These are phyloP conservation scores for Rattus rattus DNA, from an alignment of 2,113 vertebrate species.

Conservation along the genomic window DNA sequence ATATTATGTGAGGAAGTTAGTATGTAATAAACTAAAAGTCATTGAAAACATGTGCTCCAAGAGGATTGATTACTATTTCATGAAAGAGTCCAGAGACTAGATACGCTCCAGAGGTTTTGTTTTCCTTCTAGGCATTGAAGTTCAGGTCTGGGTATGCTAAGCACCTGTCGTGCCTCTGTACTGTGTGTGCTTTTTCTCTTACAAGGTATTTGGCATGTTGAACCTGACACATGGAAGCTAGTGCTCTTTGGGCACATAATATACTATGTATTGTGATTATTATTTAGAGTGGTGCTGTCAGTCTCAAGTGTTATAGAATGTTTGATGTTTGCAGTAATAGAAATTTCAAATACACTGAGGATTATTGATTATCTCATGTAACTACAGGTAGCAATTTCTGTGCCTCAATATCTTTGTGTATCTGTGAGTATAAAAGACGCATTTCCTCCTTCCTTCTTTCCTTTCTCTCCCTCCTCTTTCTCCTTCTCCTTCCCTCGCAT, in stretches of 20 bases:
- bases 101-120: not conserved
- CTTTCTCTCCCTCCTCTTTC: not conserved
- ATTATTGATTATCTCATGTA: not conserved
- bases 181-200: not conserved
- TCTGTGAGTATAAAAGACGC: not conserved
- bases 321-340: constrained; percentile 22
- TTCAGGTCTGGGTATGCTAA: not conserved
- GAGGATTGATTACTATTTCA: constrained; percentile 25
- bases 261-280: not conserved
- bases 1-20: not conserved
- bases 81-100: not conserved
- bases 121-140: not conserved
- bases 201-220: not conserved
- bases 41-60: constrained; percentile 48
- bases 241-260: not conserved
- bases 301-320: constrained; percentile 31
- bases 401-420: not conserved
- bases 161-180: not conserved
- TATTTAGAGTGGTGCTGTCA: constrained; percentile 31
- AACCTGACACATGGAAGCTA: not conserved
- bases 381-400: not conserved
- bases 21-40: constrained; percentile 43
- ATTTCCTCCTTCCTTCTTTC: not conserved
- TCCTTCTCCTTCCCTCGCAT: no score
- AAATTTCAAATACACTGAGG: constrained; percentile 23